Percentiles rank a stretch among this genome's conserved stretches.
Evolutionary conservation across 2,888 invertebrate species (phyloP).

Genomic region (Callimorpha dominula): DNA sequence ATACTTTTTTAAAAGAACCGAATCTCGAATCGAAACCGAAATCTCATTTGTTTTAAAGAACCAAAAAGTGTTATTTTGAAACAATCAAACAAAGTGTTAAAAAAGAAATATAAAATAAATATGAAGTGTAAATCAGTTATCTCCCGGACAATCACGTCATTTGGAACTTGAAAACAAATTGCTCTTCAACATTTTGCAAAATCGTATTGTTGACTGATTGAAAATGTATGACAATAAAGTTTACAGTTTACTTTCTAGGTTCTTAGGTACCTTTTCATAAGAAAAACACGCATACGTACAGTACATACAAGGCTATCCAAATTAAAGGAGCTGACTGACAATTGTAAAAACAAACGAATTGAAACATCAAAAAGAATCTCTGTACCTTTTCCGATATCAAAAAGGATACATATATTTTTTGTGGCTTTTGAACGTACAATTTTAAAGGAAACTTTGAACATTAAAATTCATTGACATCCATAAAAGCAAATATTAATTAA

Average conservation of each 20-base stretch:
- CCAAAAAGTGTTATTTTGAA: no score
- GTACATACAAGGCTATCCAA: not conserved
- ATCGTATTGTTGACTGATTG: no score
- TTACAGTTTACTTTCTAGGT: not conserved
- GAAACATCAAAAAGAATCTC: conserved; percentile 14
- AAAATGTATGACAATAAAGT: not conserved
- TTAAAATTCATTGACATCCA: not conserved
- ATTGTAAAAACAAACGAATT: conserved; percentile 19
- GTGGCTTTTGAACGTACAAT: not conserved
- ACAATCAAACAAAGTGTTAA: no score
- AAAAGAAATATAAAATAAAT: no score
- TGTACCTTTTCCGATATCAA: conserved; percentile 14
- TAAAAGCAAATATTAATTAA: not conserved
- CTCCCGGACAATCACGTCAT: not conserved
- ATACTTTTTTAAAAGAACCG: no score
- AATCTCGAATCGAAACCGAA: no score
- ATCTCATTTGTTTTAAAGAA: no score
- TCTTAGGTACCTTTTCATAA: no score
- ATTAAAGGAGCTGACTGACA: conserved; percentile 14
- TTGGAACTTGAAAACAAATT: not conserved
- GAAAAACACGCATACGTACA: not conserved
- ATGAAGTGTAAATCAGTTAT: no score
- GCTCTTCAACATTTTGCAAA: not conserved
- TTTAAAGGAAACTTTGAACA: no score
- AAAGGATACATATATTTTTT: conserved; percentile 10